Evolutionary conservation across 2,888 invertebrate species (phyloP), one percentile per base, ranked within the genome.

Genomic region (Heteropelma amictum): DNA sequence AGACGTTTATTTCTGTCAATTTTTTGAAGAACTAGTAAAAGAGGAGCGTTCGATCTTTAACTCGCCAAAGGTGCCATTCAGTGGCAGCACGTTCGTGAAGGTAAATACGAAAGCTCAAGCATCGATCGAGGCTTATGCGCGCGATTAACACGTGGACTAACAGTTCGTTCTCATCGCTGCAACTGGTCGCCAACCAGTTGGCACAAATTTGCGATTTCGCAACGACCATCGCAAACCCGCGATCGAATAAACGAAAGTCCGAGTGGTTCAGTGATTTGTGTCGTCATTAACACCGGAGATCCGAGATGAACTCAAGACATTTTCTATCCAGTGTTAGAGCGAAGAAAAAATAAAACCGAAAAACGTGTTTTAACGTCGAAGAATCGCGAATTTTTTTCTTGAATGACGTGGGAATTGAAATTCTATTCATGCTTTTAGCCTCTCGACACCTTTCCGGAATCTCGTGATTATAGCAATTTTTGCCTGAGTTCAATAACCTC

Each of bases 101-200:
- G 56, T 71, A 71, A 74, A 61, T 51, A 65, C 54, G 42, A 60
- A 70, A 64, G 71, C 74, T 74, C 65, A 40, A 61, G 35, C 45
- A 71, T 75, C 71, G 74, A 65, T 75, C 42, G 65, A 71, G 70
- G 40, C 60, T 65, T 26, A 28, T 54, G 54, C 58, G 64, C 56
- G 65, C 21, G 53, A 65, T 70, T 56, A 80, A 79, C 84, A 84
- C 84, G 84, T 83, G 84, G 77, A 78, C 68, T 61, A 80, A 77
- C 81, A 81, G 81, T 84, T 73, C 60, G 49, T 58, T 72, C 77
- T 77, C 77, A 76, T 69, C 80, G 75, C 78, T 74, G 80, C 77
- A 76, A 76, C 79, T 72, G 72, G 82, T 77, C 81, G 76, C 67
- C 73, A 60, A 61, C 65, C 30, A 28, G n/a, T n/a, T 71, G 33